Percentiles rank a stretch among this genome's conserved stretches.
phyloP scores from a whole-genome alignment of 1,140 invertebrate genomes.

The Bombus sylvicola region DNA sequence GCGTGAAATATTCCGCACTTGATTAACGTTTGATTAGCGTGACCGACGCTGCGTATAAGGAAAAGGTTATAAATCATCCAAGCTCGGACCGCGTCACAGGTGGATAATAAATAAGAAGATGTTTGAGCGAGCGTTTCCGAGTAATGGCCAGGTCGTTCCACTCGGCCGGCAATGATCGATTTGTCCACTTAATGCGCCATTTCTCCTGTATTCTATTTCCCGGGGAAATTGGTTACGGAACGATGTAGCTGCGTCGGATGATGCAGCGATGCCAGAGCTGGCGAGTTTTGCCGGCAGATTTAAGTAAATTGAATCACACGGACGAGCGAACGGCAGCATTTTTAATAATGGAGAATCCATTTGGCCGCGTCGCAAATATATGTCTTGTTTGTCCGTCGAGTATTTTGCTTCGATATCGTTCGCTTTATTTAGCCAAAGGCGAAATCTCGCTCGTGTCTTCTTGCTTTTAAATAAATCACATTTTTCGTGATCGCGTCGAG shows the following conservation, averaged over 20 bases:
- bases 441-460: background rate
- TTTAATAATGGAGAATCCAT: slow-evolving; percentile 50
- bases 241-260: slow-evolving; percentile 1
- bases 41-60: too few relatives aligned
- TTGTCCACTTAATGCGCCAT: slow-evolving; percentile 38
- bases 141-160: slow-evolving; percentile 12
- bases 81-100: background rate
- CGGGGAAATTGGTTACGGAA: slow-evolving; percentile 11
- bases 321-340: background rate
- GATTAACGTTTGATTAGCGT: slow-evolving; percentile 22
- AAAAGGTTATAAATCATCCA: slow-evolving; percentile 22
- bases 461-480: slow-evolving; percentile 41
- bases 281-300: background rate
- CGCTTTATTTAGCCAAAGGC: background rate
- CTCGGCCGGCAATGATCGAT: slow-evolving; percentile 41
- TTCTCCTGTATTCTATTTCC: slow-evolving; percentile 46
- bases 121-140: slow-evolving; percentile 3
- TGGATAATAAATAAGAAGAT: slow-evolving; percentile 31
- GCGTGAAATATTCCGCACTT: background rate
- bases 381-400: slow-evolving; percentile 6
- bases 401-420: background rate
- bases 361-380: slow-evolving; percentile 12
- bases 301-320: slow-evolving; percentile 44
- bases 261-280: background rate
- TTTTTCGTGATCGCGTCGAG: background rate